These are phyloP conservation scores for Drosophila pandora DNA, from an alignment of 1,140 invertebrate species.

Conservation along the genomic window DNA sequence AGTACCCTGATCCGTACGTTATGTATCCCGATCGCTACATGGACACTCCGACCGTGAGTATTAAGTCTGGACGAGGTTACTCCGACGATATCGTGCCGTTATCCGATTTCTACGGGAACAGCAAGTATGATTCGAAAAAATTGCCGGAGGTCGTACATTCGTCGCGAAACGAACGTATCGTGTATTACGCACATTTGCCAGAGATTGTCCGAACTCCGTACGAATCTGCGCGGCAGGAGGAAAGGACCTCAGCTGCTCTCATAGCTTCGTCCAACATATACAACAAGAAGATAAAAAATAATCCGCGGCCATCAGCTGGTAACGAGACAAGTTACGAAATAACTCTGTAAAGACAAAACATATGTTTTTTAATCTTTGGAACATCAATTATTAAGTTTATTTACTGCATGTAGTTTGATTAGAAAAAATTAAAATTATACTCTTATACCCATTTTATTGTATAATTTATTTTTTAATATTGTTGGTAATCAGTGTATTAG, in stretches of 20 bases:
- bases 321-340: slow-evolving; percentile 60
- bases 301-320: slow-evolving; percentile 18
- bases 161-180: slow-evolving; percentile 74
- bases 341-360: slow-evolving; percentile 27
- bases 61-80: slow-evolving; percentile 63
- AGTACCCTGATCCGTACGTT: slow-evolving; percentile 77
- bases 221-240: slow-evolving; percentile 36
- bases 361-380: background rate
- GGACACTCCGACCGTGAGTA: slow-evolving; percentile 67
- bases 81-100: slow-evolving; percentile 40
- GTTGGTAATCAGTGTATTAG: too few species aligned
- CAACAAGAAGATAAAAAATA: slow-evolving; percentile 53
- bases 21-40: slow-evolving; percentile 79
- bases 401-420: too few species aligned
- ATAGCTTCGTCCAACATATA: slow-evolving; percentile 32
- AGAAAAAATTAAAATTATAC: too few species aligned
- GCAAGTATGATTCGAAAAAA: slow-evolving; percentile 58
- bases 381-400: too few species aligned
- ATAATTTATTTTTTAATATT: too few species aligned
- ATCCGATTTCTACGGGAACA: slow-evolving; percentile 45
- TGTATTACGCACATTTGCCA: slow-evolving; percentile 85
- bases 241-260: slow-evolving; percentile 37
- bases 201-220: slow-evolving; percentile 84
- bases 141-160: slow-evolving; percentile 41
- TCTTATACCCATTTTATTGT: too few species aligned